A percentile compares a stretch with the other conserved stretches of the same genome.
These are phyloP conservation scores for Diplodus puntazzo DNA, from an alignment of 2,797 vertebrate species.

Conservation along the genomic window DNA sequence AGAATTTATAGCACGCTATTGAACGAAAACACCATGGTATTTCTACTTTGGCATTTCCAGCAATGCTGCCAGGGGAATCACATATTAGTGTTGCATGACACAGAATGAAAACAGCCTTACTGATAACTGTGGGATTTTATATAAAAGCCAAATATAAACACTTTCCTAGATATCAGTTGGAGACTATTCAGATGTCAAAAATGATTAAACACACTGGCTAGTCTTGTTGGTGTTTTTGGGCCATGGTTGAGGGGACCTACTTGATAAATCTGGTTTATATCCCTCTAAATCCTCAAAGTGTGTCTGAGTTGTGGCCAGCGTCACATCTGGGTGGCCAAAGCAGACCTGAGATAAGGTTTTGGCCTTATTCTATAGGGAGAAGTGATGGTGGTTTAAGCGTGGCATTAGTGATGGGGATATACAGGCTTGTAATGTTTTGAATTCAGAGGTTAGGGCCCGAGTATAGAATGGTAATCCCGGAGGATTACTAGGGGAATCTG, in stretches of 20 bases:
- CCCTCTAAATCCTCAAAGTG: constrained; percentile 67
- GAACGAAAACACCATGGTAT: constrained; percentile 27
- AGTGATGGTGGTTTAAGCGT: constrained; percentile 65
- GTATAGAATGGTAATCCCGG: constrained; percentile 77
- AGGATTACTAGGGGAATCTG: constrained; percentile 77
- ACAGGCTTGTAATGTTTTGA: constrained; percentile 75
- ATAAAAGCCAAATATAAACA: constrained; percentile 15
- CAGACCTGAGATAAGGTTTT: constrained; percentile 44
- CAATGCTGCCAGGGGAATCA: not conserved
- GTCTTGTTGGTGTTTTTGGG: constrained; percentile 30
- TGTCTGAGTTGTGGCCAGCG: constrained; percentile 47
- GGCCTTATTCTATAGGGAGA: constrained; percentile 53
- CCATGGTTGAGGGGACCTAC: constrained; percentile 33
- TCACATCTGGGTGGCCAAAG: constrained; percentile 14
- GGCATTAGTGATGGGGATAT: constrained; percentile 72
- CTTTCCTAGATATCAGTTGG: constrained; percentile 29
- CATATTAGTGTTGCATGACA: not conserved
- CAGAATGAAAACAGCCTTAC: not conserved
- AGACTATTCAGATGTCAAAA: constrained; percentile 43
- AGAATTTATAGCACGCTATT: not conserved
- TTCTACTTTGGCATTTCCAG: not conserved
- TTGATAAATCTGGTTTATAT: constrained; percentile 62
- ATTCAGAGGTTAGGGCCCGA: constrained; percentile 75
- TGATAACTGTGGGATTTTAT: constrained; percentile 3
- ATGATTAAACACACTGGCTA: constrained; percentile 28